Base-by-base conservation (phyloP, 1,140 invertebrate genomes). In the Pseudomyrmex pallidus region DNA sequence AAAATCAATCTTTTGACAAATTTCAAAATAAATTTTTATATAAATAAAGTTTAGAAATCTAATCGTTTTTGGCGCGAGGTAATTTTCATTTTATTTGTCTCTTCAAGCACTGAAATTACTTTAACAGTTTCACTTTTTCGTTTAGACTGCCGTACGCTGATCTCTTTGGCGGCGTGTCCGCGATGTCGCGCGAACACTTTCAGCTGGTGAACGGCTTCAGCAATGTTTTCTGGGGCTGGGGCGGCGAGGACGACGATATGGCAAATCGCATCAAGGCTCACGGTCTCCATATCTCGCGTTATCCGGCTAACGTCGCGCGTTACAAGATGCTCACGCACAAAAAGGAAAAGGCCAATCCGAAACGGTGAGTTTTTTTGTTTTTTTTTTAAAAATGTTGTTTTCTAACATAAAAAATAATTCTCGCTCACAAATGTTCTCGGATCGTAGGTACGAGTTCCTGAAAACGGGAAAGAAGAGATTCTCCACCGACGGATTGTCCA, bases 181-280 rank as follows among this genome's bases (percentile, higher is more conserved):
- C 98, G 2, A 96, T 99, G 94, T 97, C 96, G 0, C 95, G 95
- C 66, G 95, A 97, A 84, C 98, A 98, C 88, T 98, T 98, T 92
- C 94, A 95, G 82, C 94, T 96, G 66, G 96, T 98, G 0, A 99
- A 98, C 92, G 98, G 98, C 0, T 99, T 98, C 95, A 98, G 97
- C 46, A 99, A 99, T 92, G 96, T 96, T 52, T 99, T 97, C 93
- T 98, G 98, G 97, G 98, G 98, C 10, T 98, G 98, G 98, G 98
- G 98, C 48, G 98, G 97, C 22, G 98, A 99, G 94, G 98, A 99
- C 93, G 98, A 98, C 91, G 98, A 99, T 92, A 98, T 98, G 97
- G 96, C 96, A 52, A 97, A 97, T 92, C 96, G 97, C 90, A 96
- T 98, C 87, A 96, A 96, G 86, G 96, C 96, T 89, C 96, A 96